phyloP scores from a whole-genome alignment of 2,797 vertebrate genomes.

The Poliocrania exsul region DNA sequence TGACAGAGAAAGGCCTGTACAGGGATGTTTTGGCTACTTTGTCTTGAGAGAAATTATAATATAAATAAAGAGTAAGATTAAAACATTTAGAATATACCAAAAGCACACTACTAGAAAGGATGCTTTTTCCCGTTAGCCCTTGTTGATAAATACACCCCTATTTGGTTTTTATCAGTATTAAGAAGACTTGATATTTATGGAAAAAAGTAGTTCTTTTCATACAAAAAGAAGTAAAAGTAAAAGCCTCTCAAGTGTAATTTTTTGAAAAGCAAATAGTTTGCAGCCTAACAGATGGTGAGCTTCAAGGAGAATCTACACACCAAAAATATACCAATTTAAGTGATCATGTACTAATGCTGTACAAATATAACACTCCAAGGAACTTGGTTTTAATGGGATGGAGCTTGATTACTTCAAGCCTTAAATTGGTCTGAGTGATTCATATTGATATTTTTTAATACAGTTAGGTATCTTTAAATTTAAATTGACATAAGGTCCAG shows the following conservation, averaged over 20 bases:
- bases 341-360: background rate
- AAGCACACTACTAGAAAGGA: background rate
- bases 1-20: background rate
- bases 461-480: background rate
- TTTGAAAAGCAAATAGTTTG: constrained; percentile 23
- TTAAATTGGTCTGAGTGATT: background rate
- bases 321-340: background rate
- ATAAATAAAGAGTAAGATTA: background rate
- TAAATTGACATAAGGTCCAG: background rate
- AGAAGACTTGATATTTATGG: background rate
- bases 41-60: background rate
- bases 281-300: background rate
- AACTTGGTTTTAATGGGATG: background rate
- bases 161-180: background rate
- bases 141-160: background rate
- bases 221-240: too few relatives aligned
- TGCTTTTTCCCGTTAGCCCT: background rate
- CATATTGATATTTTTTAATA: background rate
- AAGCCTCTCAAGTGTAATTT: background rate
- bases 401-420: background rate
- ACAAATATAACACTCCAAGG: background rate
- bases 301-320: background rate
- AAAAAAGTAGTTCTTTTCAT: background rate
- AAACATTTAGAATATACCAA: background rate
- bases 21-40: background rate